Evolutionary conservation across 1,140 invertebrate species (phyloP), one percentile per base, ranked within the genome.

Genomic region (Drosophila ambigua): DNA sequence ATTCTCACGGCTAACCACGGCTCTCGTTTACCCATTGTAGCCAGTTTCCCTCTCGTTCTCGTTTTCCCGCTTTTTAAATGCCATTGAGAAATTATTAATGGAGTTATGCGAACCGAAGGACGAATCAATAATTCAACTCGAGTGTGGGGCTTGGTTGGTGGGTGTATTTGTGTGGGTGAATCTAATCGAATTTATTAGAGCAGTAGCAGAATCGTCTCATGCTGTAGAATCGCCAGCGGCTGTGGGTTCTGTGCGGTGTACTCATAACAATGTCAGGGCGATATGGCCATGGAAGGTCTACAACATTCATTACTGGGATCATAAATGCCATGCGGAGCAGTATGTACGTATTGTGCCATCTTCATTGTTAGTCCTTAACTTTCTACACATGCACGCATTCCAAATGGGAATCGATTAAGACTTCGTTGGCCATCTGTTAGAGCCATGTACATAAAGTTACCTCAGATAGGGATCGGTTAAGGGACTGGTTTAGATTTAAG

Each of bases 181-280:
- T 80, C 76, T 88, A 88, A 88, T 88, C 83, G 83, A 88, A 88
- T 88, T 82, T 88, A 88, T 88, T 88, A 77, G 79, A 83, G 53
- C 60, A 62, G 48, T 41, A 53, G 60, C 52, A 74, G 52, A 69
- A 41, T 59, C 65, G 68, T 67, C 65, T 28, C 48, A 49, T 43
- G 43, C 4, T 39, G 11, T 13, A 39, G 64, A 69, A 55, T 69
- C 16, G 73, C 50, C 61, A 41, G 52, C 43, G 60, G 51, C 60
- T 31, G 46, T 48, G 52, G 11, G 16, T 50, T 66, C 28, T 39
- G 35, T 48, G 58, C 44, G 64, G 28, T 67, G 23, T 69, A 41
- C 44, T 54, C 54, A 48, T 49, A 69, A 57, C 66, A 69, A 68
- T 43, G 64, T 51, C 50, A 31, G 44, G 31, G 50, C 66, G 63